phyloP scores from a whole-genome alignment of 2,888 invertebrate species.

The Volucella inflata region DNA sequence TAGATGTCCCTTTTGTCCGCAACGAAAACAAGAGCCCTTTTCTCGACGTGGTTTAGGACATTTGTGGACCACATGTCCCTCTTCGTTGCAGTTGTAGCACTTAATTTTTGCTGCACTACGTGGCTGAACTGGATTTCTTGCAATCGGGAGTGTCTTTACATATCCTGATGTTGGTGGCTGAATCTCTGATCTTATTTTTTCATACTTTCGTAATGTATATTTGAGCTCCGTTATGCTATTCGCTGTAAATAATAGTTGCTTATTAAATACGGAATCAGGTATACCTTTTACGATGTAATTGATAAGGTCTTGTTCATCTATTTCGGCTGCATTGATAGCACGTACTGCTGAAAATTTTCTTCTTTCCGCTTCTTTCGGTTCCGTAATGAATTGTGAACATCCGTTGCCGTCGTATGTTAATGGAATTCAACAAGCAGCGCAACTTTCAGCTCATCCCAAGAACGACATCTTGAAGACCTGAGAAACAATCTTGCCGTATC shows the following conservation, averaged over 20 bases:
- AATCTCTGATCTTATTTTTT: slow-evolving; percentile 22
- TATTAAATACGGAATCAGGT: slow-evolving; percentile 31
- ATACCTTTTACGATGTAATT: slow-evolving; percentile 37
- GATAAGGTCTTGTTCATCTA: slow-evolving; percentile 49
- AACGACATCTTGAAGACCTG: too few relatives aligned
- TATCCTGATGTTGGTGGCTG: too few relatives aligned
- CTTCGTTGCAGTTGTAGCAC: too few relatives aligned
- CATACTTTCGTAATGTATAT: slow-evolving; percentile 22
- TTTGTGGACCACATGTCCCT: too few relatives aligned
- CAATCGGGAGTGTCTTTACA: too few relatives aligned
- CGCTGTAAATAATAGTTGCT: slow-evolving; percentile 32
- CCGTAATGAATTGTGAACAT: slow-evolving; percentile 23
- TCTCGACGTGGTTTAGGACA: background rate
- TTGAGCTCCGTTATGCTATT: slow-evolving; percentile 38
- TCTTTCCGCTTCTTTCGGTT: slow-evolving; percentile 16
- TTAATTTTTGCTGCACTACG: too few relatives aligned
- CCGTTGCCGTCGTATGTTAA: background rate
- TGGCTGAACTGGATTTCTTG: too few relatives aligned
- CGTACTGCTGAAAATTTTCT: slow-evolving; percentile 30
- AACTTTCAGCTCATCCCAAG: slow-evolving; percentile 21
- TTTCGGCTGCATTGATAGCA: slow-evolving; percentile 26
- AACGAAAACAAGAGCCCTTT: slow-evolving; percentile 38
- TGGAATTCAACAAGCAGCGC: slow-evolving; percentile 19
- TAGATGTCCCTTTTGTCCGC: slow-evolving; percentile 36
- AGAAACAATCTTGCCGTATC: too few relatives aligned